Percentiles rank a stretch among this genome's conserved stretches.
phyloP scores from a whole-genome alignment of 2,113 vertebrate genomes.

The Physeter macrocephalus region DNA sequence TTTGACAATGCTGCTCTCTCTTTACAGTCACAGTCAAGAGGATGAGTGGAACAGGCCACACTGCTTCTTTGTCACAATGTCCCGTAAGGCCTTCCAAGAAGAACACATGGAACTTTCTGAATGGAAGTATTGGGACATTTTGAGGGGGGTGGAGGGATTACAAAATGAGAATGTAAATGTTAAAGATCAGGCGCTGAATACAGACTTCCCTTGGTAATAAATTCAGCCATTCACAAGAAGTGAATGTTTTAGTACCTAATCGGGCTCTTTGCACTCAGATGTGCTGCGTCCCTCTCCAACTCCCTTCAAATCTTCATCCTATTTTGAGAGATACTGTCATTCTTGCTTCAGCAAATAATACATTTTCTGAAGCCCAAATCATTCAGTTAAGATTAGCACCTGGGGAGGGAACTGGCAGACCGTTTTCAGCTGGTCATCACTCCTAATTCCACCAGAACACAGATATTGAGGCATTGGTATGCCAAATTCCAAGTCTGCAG shows the following conservation, averaged over 20 bases:
- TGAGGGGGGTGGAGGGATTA: not conserved
- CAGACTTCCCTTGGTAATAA: not conserved
- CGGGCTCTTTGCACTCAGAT: not conserved
- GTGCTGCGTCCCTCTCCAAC: not conserved
- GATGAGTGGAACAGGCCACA: not conserved
- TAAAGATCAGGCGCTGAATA: not conserved
- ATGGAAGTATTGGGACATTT: not conserved
- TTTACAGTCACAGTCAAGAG: not conserved
- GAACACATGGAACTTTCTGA: not conserved
- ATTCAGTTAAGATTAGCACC: not conserved
- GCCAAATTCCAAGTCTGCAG: not conserved
- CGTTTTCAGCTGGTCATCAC: not conserved
- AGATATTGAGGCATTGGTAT: not conserved
- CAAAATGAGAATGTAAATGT: not conserved
- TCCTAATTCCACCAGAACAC: not conserved
- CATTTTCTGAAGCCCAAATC: not conserved
- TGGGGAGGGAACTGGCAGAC: rapidly evolving
- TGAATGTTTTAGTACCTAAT: not conserved
- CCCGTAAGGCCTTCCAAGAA: not conserved
- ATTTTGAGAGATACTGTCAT: not conserved
- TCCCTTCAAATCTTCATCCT: not conserved
- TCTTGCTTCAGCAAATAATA: not conserved
- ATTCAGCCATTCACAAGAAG: not conserved
- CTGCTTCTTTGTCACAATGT: not conserved
- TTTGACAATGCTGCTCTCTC: not conserved